phyloP scores from a whole-genome alignment of 92 coral and sea anemone species.

The Metridium senile region DNA sequence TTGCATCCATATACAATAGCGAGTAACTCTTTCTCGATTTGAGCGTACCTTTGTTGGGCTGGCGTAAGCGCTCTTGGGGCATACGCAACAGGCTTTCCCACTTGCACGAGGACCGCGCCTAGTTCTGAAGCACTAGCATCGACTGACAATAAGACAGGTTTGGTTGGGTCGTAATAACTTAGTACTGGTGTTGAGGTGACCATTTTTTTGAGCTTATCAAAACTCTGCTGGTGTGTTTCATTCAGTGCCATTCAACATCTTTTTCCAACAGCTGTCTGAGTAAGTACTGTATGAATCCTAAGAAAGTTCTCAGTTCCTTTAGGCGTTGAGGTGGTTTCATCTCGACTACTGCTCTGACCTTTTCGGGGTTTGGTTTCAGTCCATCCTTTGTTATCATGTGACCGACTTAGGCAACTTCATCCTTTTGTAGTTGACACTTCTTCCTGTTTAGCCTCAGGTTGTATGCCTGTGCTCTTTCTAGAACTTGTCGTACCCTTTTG shows the following conservation, averaged over 20 bases:
- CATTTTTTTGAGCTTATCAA: slow-evolving; percentile 49
- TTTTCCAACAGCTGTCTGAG: slow-evolving; percentile 41
- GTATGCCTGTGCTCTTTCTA: slow-evolving; percentile 46
- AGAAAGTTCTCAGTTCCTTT: slow-evolving; percentile 62
- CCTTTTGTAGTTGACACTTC: slow-evolving; percentile 54
- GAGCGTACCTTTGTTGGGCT: slow-evolving; percentile 32
- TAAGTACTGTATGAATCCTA: slow-evolving; percentile 57
- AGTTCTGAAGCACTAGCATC: slow-evolving; percentile 41
- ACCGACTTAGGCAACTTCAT: slow-evolving; percentile 61
- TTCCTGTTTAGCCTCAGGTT: slow-evolving; percentile 56
- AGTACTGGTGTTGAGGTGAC: slow-evolving; percentile 52
- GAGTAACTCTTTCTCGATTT: slow-evolving; percentile 40
- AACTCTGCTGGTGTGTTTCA: slow-evolving; percentile 40
- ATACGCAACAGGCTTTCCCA: slow-evolving; percentile 51
- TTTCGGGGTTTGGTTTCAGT: slow-evolving; percentile 57
- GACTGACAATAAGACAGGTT: slow-evolving; percentile 44
- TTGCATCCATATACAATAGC: slow-evolving; percentile 30
- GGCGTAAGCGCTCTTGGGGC: slow-evolving; percentile 54
- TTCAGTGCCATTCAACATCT: slow-evolving; percentile 63
- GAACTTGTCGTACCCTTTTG: slow-evolving; percentile 51
- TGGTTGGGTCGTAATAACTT: slow-evolving; percentile 61
- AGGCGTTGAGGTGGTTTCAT: slow-evolving; percentile 50
- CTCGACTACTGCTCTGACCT: slow-evolving; percentile 52
- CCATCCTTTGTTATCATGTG: slow-evolving; percentile 63
- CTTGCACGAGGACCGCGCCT: slow-evolving; percentile 45